phyloP scores from a whole-genome alignment of 1,140 invertebrate genomes.

The Dreissena rostriformis region DNA sequence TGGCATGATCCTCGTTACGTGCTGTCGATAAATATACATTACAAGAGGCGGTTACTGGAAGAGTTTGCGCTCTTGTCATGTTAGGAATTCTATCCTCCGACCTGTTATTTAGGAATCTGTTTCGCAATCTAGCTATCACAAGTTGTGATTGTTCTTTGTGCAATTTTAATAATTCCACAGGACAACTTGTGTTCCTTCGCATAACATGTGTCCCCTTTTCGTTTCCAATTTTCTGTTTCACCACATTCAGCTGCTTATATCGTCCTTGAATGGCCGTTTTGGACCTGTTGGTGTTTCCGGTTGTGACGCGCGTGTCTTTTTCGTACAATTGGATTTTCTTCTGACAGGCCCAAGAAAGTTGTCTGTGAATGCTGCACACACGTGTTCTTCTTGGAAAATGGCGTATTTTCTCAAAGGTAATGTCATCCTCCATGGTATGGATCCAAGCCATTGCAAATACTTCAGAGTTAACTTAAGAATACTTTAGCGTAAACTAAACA shows the following conservation, averaged over 20 bases:
- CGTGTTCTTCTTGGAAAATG: conserved; percentile 57
- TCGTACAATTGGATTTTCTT: conserved; percentile 60
- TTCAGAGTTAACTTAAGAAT: no score
- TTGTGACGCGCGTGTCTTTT: conserved; percentile 52
- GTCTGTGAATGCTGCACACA: conserved; percentile 59
- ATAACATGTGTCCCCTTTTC: neutral
- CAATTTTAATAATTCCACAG: conserved; percentile 1
- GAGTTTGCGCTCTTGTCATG: no score
- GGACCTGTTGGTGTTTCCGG: conserved; percentile 47
- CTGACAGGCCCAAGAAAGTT: conserved; percentile 62
- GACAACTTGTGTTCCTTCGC: conserved; percentile 25
- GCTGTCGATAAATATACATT: no score
- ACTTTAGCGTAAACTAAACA: no score
- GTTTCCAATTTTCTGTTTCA: conserved; percentile 26
- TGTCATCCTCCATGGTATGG: conserved; percentile 62
- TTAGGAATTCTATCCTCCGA: no score
- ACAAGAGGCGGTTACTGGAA: no score
- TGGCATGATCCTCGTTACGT: no score
- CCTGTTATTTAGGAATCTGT: no score
- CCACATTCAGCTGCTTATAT: conserved; percentile 29
- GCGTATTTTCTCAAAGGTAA: conserved; percentile 62
- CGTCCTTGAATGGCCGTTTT: conserved; percentile 50
- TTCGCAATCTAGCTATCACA: no score
- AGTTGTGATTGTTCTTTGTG: neutral
- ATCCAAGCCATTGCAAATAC: conserved; percentile 36